A percentile compares a stretch with the other conserved stretches of the same genome.
Evolutionary conservation across 2,113 vertebrate species (phyloP).

Genomic region (Perognathus longimembris): DNA sequence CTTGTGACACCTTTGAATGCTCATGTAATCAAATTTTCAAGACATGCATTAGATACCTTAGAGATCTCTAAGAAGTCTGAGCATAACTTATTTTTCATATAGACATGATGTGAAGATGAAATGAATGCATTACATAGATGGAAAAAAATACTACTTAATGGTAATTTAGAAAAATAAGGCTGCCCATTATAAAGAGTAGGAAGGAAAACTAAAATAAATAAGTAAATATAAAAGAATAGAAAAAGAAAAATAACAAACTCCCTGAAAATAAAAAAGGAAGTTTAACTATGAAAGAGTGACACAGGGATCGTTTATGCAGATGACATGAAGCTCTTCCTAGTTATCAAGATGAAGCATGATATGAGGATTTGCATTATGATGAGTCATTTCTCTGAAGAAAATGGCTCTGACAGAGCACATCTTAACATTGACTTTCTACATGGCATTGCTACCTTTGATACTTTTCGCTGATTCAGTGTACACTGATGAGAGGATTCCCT

Average conservation of each 20-base stretch:
- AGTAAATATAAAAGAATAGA: too few relatives aligned
- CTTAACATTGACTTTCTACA: neutral
- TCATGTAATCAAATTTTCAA: neutral
- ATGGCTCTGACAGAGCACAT: too few relatives aligned
- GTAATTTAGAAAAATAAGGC: neutral
- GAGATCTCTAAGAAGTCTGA: neutral
- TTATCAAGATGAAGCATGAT: too few relatives aligned
- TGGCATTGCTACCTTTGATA: too few relatives aligned
- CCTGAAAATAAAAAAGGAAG: neutral
- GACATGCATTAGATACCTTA: neutral
- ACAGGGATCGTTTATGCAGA: neutral
- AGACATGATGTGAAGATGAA: neutral
- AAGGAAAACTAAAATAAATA: neutral
- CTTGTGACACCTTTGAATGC: neutral
- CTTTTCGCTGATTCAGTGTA: neutral
- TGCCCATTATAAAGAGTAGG: neutral
- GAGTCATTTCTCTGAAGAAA: too few relatives aligned
- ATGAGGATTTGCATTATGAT: too few relatives aligned
- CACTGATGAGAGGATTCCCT: neutral
- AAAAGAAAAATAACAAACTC: rapidly evolving
- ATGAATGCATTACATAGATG: neutral
- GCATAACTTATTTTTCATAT: neutral
- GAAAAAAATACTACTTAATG: too few relatives aligned
- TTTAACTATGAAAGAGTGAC: neutral
- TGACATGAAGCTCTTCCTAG: neutral